Base-by-base conservation (phyloP, 2,113 vertebrate species). In the Myanophis thanlyinensis region DNA sequence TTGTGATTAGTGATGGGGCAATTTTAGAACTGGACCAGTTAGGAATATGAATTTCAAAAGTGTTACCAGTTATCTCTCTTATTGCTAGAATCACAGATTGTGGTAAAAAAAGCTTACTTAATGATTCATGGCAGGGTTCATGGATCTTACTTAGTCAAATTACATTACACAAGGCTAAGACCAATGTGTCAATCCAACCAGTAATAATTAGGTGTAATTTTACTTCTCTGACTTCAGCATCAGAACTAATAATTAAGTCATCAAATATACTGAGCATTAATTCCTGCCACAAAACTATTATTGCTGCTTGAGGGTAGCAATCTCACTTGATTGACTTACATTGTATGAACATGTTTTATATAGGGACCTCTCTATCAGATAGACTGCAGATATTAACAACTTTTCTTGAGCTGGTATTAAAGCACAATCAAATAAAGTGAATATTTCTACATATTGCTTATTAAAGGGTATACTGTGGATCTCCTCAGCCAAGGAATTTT, bases 361-460 rank as follows among this genome's bases (percentile, higher is more conserved):
- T 27, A 59, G 56, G 9, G 3, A 10, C 9, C 22, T 40, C 22
- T 40, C 35, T 56, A 27, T 89, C 22, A 46, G 52, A 35, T 53
- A 89, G 62, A 35, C 30, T 67, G 52, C 35, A 56, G 23, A 44
- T 53, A 53, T 54, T 25, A 89, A 9, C 15, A 89, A 40, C 5
- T 46, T 40, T 25, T 56, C 23, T 56, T 56, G 23, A 44, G 25
- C 25, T 56, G 35, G 35, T 44, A 54, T 56, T 54, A 88, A 88
- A 53, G 35, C 22, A 44, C 35, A 27, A 23, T 40, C 87, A 88
- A 51, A 44, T 10, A 44, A 54, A 88, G 85, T 95, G 91, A 59
- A n/a, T 0, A 0, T 95, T 92, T 67, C 86, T 96, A 93, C 91
- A 95, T 93, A 90, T 97, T 86, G 90, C 94, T 95, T 94, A 56